Evolutionary conservation across 2,113 vertebrate genomes (phyloP).

Genomic region (Stegostoma tigrinum): DNA sequence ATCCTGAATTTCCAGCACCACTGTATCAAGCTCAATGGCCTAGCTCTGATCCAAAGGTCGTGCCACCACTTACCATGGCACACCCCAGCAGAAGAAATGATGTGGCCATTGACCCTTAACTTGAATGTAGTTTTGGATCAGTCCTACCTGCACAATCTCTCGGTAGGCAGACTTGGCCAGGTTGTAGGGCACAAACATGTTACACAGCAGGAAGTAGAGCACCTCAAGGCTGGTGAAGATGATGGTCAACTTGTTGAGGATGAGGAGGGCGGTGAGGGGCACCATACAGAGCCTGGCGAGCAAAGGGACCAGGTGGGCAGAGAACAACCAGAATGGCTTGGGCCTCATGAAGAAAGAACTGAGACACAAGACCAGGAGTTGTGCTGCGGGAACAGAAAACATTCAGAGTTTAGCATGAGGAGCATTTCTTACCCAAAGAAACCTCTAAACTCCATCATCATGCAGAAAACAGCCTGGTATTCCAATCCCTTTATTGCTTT

Average conservation of each 20-base stretch:
- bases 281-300: conserved; percentile 55
- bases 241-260: conserved; percentile 53
- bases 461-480: background rate
- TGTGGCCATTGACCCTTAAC: background rate
- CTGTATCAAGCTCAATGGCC: background rate
- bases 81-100: background rate
- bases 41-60: background rate
- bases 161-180: conserved; percentile 54
- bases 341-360: conserved; percentile 72
- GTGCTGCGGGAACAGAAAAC: conserved; percentile 49
- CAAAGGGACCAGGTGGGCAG: conserved; percentile 63
- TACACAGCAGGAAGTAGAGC: conserved; percentile 52
- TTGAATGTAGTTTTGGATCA: background rate
- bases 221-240: conserved; percentile 52
- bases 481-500: background rate
- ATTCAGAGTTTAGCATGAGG: background rate
- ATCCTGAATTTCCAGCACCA: no score
- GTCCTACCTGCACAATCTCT: conserved; percentile 59
- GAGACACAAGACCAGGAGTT: conserved; percentile 64
- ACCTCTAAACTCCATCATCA: background rate
- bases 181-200: conserved; percentile 60
- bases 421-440: background rate
- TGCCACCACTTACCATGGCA: background rate
- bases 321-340: conserved; percentile 66
- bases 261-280: conserved; percentile 49